Percentiles rank a stretch among this genome's conserved stretches.
phyloP scores from a whole-genome alignment of 2,113 vertebrate genomes.

The Malaclemys terrapin region DNA sequence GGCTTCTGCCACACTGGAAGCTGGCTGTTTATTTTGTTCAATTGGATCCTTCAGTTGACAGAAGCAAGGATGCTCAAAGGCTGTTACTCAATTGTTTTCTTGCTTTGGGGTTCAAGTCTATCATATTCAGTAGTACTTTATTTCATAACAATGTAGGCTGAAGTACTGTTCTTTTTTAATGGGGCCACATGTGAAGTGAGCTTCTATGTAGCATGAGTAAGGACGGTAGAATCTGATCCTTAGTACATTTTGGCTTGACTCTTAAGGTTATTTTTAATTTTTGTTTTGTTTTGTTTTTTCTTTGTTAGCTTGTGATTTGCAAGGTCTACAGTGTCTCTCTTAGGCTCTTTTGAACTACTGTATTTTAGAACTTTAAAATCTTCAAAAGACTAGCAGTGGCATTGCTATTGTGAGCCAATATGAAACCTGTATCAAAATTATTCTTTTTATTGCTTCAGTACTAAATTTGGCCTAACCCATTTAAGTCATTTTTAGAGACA shows the following conservation, averaged over 20 bases:
- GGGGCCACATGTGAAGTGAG: rapidly evolving
- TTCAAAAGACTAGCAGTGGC: background rate
- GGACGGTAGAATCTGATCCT: background rate
- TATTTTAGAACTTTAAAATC: background rate
- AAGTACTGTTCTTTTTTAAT: rapidly evolving
- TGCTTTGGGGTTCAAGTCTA: background rate
- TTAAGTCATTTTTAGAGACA: conserved; percentile 57
- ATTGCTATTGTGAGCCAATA: conserved; percentile 13
- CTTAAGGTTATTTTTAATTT: background rate
- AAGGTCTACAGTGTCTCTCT: background rate
- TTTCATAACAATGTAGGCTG: no score
- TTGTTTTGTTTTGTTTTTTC: background rate
- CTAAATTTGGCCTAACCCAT: conserved; percentile 57
- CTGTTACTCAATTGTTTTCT: background rate
- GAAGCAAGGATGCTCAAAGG: background rate
- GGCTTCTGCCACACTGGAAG: background rate
- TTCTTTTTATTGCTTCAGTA: conserved; percentile 51
- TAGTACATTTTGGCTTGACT: background rate
- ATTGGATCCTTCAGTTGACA: background rate
- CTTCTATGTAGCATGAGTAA: background rate
- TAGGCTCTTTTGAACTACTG: background rate
- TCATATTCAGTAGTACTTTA: background rate
- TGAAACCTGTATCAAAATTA: conserved; percentile 41
- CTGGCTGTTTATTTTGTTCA: background rate
- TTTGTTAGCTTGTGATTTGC: background rate